A percentile compares a stretch with the other conserved stretches of the same genome.
Conservation (phyloP, 1,140 invertebrate species). For the Pogonomyrmex californicus region DNA sequence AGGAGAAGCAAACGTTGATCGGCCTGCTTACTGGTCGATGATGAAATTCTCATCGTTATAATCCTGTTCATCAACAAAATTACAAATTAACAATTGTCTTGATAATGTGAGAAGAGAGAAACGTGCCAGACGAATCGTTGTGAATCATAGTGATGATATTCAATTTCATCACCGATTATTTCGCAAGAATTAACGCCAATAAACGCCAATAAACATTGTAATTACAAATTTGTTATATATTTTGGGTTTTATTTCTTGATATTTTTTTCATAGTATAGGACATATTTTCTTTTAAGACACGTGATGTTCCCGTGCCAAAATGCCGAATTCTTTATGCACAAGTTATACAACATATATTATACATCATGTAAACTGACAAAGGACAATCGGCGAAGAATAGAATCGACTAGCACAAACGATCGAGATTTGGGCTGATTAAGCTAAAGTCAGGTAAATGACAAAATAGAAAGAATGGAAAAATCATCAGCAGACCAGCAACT, state of each 20-base stretch:
- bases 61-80: neutral
- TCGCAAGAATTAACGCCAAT: constrained; percentile 6
- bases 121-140: neutral
- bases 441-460: neutral
- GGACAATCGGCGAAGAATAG: neutral
- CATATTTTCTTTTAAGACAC: neutral
- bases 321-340: neutral
- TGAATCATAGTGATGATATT: neutral
- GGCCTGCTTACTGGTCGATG: constrained; percentile 89
- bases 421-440: neutral
- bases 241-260: neutral
- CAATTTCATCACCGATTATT: neutral
- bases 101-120: neutral
- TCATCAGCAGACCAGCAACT: neutral
- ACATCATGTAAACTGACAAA: neutral
- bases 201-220: constrained; percentile 28
- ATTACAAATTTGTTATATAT: constrained; percentile 7
- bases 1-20: constrained; percentile 94
- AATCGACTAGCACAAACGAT: constrained; percentile 24
- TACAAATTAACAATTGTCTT: neutral
- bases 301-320: neutral
- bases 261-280: neutral
- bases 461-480: constrained; percentile 6
- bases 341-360: neutral
- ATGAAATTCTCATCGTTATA: neutral